Base-by-base conservation (phyloP, 2,113 vertebrate species). In the Leucoraja erinaceus region DNA sequence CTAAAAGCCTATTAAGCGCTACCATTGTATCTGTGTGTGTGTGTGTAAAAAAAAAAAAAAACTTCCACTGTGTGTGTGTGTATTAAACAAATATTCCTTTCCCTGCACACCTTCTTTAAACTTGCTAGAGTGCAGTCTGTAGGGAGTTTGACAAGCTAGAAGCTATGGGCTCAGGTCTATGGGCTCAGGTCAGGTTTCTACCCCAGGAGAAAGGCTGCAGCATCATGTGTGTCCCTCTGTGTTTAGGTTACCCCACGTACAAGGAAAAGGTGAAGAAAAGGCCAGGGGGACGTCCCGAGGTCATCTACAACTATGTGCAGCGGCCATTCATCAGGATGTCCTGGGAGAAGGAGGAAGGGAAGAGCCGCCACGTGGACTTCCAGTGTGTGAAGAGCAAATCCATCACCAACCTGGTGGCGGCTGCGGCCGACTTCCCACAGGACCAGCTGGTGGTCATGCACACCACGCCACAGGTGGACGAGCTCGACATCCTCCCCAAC, bases 231-330 rank as follows among this genome's bases (percentile, higher is more conserved):
- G 12, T 2, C 16, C 1, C 72, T 33, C 33, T 9, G 11, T 78
- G 66, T 77, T 16, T 93, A 98, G 98, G 98, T 84, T 98, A 99
- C 95, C 99, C 99, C 1, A 99, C 99, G 0, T 99, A 99, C 95
- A 99, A 99, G 94, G 99, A 99, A 95, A 99, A 99, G 93, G 98
- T 99, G 93, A 99, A 99, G 95, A 99, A 99, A 95, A 96, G 99
- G 28, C 99, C 98, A 0, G 99, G 99, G 0, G 99, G 99, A 75
- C 96, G 99, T 72, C 98, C 98, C 0, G 99, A 99, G 95, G 99
- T 99, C 66, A 99, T 99, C 94, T 99, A 99, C 95, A 99, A 99
- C 96, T 99, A 99, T 0, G 99, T 99, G 93, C 99, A 99, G 95
- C 96, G 99, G 94, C 99, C 99, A 0, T 99, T 99, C 94, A 99